phyloP scores from a whole-genome alignment of 2,113 vertebrate genomes.

The Donacobius atricapilla region DNA sequence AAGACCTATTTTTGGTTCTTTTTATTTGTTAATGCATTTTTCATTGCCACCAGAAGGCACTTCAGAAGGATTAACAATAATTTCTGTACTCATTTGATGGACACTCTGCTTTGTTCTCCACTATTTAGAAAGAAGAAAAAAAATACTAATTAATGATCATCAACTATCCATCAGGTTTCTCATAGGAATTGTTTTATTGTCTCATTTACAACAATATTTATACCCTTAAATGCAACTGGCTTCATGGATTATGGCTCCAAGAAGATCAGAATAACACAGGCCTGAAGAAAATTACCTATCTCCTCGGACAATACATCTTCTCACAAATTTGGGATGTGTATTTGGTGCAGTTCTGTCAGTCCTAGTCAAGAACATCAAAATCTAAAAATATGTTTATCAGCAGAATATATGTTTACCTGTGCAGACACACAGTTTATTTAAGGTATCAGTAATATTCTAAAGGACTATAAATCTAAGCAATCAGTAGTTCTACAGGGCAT shows the following conservation, averaged over 20 bases:
- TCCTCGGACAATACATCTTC: not conserved
- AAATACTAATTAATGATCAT: not conserved
- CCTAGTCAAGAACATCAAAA: not conserved
- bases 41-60: not conserved
- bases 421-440: not conserved
- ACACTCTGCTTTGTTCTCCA: not conserved
- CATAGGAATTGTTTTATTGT: not conserved
- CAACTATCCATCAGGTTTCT: not conserved
- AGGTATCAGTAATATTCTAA: not conserved
- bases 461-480: not conserved
- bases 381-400: not conserved
- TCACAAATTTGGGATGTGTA: not conserved
- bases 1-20: not conserved
- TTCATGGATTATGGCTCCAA: not conserved
- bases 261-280: not conserved
- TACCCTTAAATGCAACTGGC: not conserved
- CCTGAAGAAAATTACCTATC: not conserved
- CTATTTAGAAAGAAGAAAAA: not conserved
- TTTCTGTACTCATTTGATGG: not conserved
- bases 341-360: not conserved
- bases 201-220: not conserved
- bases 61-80: not conserved
- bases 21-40: not conserved
- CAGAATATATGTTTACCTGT: not conserved
- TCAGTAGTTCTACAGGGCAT: not conserved